Evolutionary conservation across 2,113 vertebrate species (phyloP), one percentile per base, ranked within the genome.

Genomic region (Arenaria interpres): DNA sequence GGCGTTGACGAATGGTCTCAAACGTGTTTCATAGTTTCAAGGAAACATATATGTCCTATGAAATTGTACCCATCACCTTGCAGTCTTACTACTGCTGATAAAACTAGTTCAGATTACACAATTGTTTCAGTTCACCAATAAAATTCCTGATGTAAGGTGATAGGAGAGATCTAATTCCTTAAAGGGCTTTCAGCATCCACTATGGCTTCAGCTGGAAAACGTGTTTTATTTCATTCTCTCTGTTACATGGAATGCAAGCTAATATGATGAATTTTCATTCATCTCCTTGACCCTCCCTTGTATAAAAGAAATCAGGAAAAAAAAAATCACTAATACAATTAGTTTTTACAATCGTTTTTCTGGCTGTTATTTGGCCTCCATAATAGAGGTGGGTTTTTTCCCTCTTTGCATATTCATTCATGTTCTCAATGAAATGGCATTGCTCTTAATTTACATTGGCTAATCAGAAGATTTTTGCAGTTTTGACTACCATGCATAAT

Each of bases 381-480:
- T 56, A n/a, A 43, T 18, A 63, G 56, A 62, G 14, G 45, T 60
- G 27, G 6, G 5, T 0, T 30, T 21, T 63, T 23, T 10, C 7
- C 11, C 7, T 32, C 64, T 91, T 93, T 92, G 32, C 41, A 64
- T 87, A 83, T 72, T 89, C 41, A 76, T 81, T 91, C 51, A 43
- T 2, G 5, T 45, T 88, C 79, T 80, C 63, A 37, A 62, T 60
- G 51, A 96, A 91, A 79, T 90, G 74, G 43, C 54, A 89, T 43
- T 93, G 27, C 46, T 71, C 56, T 81, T 64, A 66, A 97, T 97
- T 97, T 97, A 82, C 57, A 76, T 86, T 95, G 84, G 73, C 84
- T 97, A 97, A 97, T 98, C 96, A 97, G 89, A 78, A 93, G 76
- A 93, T 90, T 95, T 75, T 95, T 50, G 25, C 69, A 90, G 50